phyloP scores from a whole-genome alignment of 2,888 invertebrate genomes.

The Tethea ocularis region DNA sequence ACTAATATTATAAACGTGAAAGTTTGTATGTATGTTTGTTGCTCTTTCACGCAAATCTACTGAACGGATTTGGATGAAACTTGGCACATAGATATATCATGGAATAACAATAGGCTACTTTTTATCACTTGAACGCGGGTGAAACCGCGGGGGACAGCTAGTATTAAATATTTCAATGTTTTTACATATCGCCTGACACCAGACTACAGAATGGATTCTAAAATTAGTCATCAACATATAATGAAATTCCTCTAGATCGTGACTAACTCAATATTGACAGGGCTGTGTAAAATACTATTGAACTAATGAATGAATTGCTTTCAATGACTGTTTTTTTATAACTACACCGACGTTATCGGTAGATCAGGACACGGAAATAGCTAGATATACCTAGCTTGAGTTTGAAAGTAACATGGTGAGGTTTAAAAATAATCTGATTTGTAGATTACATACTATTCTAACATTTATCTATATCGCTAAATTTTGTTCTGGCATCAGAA shows the following conservation, averaged over 20 bases:
- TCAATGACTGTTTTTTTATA: not conserved
- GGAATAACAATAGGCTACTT: no score
- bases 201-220: not conserved
- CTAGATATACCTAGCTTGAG: not conserved
- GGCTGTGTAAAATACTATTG: not conserved
- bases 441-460: not conserved
- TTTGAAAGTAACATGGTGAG: not conserved
- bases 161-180: not conserved
- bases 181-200: not conserved
- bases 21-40: no score
- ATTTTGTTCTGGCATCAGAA: not conserved
- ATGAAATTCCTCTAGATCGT: not conserved
- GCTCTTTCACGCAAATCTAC: no score
- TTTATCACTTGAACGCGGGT: no score
- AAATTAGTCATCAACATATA: not conserved
- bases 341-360: not conserved
- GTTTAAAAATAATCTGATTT: not conserved
- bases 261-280: slow-evolving; percentile 1
- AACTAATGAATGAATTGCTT: not conserved
- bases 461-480: not conserved
- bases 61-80: no score
- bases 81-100: no score
- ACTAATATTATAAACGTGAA: no score
- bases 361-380: not conserved
- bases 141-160: no score